Percentiles rank a stretch among this genome's conserved stretches.
Conservation (phyloP, 1,140 invertebrate genomes). For the Trichomalopsis sarcophagae region DNA sequence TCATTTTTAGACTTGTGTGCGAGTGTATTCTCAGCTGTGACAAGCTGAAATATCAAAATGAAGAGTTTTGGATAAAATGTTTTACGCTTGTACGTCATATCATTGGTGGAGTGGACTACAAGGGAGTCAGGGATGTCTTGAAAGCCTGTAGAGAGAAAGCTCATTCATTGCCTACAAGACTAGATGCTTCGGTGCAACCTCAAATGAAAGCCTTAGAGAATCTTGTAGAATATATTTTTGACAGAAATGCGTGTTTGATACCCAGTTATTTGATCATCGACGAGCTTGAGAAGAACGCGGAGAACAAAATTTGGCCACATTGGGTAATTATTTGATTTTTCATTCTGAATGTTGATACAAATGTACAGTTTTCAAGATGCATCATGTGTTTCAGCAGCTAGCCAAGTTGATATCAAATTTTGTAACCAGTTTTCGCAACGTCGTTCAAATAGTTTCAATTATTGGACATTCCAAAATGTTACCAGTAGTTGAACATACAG, state of each 20-base stretch:
- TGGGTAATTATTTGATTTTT: conserved; percentile 80
- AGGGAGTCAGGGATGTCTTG: conserved; percentile 94
- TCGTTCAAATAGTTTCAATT: conserved; percentile 96
- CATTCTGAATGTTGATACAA: not conserved
- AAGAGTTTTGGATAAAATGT: conserved; percentile 91
- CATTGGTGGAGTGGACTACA: conserved; percentile 94
- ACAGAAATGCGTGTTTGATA: conserved; percentile 92
- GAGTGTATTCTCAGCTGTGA: conserved; percentile 89
- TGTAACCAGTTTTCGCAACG: conserved; percentile 92
- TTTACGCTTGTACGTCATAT: conserved; percentile 91
- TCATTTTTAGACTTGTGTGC: conserved; percentile 83
- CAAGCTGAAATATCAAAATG: conserved; percentile 84
- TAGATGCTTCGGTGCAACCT: conserved; percentile 86
- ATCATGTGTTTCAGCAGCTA: conserved; percentile 80
- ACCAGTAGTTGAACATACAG: conserved; percentile 95
- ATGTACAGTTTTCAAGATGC: conserved; percentile 14
- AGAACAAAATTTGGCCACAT: conserved; percentile 89
- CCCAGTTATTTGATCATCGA: conserved; percentile 96
- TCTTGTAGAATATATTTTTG: conserved; percentile 92
- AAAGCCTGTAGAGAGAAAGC: conserved; percentile 93
- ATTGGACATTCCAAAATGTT: conserved; percentile 92
- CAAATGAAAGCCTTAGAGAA: conserved; percentile 87
- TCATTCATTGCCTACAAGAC: conserved; percentile 82
- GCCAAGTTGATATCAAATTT: conserved; percentile 90
- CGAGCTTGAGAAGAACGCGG: conserved; percentile 93